Conservation (phyloP, 1,140 invertebrate species). For the Luehdorfia chinensis region DNA sequence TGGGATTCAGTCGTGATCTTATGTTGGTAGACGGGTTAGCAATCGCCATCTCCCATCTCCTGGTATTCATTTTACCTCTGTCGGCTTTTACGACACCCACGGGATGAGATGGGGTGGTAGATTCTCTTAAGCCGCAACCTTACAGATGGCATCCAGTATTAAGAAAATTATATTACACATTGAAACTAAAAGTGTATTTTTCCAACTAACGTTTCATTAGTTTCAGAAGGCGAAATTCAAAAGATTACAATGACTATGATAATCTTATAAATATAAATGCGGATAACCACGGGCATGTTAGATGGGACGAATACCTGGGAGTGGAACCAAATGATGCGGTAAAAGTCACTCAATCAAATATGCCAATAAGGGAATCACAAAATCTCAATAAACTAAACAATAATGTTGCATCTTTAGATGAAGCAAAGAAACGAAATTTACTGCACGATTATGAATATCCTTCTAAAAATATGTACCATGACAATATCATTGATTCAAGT, state of each 20-base stretch:
- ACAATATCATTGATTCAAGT: constrained; percentile 1
- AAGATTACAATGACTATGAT: constrained; percentile 5
- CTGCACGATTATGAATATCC: background rate
- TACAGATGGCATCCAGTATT: too few relatives aligned
- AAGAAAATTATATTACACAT: too few relatives aligned
- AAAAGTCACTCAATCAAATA: background rate
- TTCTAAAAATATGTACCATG: background rate
- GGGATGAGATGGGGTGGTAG: too few relatives aligned
- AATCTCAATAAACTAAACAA: background rate
- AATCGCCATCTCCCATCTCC: too few relatives aligned
- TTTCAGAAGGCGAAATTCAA: background rate
- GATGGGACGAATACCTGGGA: background rate
- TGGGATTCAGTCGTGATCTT: too few relatives aligned
- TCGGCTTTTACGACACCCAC: too few relatives aligned
- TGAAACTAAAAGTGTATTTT: too few relatives aligned
- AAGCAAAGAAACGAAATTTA: background rate
- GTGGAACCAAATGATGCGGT: background rate
- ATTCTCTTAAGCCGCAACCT: too few relatives aligned
- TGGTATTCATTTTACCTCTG: too few relatives aligned
- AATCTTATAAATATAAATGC: background rate
- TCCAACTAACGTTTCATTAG: too few relatives aligned
- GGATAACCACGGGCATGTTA: background rate
- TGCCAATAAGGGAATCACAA: background rate
- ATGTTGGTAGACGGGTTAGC: too few relatives aligned
- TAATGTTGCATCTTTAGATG: background rate